Evolutionary conservation across 2,888 invertebrate species (phyloP), one percentile per base, ranked within the genome.

Genomic region (Ptychoptera albimana): DNA sequence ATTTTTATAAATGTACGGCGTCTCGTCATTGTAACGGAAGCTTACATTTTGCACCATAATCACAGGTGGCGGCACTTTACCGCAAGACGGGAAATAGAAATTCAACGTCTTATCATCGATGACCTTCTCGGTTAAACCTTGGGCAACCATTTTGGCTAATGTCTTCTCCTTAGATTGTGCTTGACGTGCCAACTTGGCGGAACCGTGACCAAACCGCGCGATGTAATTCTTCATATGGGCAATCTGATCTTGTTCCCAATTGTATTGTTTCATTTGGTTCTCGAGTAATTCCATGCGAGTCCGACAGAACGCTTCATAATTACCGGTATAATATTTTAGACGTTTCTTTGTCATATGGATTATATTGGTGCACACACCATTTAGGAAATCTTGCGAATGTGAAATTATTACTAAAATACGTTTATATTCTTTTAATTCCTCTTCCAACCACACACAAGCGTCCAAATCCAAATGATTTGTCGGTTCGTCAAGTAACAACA

Each of bases 131-230:
- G 97, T 97, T 16, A 98, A 74, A 2, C 97, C 97, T 57, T 87
- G 87, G 31, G 96, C 93, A 11, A 99, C 93, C 98, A 99, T 99
- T 69, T 98, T 98, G 16, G 94, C 94, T 47, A 99, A 68, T 0
- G 97, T 97, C 67, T 99, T 99, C 67, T 99, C 98, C 68, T 98
- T 98, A 50, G 94, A 96, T 68, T 99, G 98, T 8, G 98, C 98
- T 63, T 99, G 98, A 47, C 98, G 74, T 1, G 98, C 98, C 51
- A 99, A 68, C 68, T 98, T 98, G 0, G 97, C 98, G 11, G 92
- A 93, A 57, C 98, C 98, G 72, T 98, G 98, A 73, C 98, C 98
- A 66, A 99, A 98, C 44, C 98, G 75, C 0, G 97, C 97, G 52
- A 98, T 96, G 64, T 98, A 98, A 64, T 97, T 94, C 79, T 98